These are phyloP conservation scores for Metaphire vulgaris DNA, from an alignment of 1,140 invertebrate species.

Conservation along the genomic window DNA sequence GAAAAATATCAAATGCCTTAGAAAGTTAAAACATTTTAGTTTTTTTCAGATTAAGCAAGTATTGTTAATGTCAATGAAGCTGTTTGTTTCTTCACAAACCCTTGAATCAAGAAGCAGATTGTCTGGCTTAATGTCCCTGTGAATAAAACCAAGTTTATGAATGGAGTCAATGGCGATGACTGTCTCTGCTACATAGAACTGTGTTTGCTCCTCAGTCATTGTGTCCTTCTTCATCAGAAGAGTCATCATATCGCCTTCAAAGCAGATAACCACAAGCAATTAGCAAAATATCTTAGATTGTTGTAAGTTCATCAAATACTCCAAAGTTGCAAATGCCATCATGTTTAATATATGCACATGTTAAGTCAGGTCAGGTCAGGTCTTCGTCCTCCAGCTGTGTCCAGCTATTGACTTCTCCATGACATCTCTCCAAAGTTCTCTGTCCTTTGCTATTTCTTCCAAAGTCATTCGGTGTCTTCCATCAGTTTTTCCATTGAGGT, in stretches of 20 bases:
- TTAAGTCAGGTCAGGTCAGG: too few species aligned
- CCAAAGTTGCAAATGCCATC: not conserved
- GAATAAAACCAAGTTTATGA: slow-evolving; percentile 98
- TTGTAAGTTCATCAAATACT: not conserved
- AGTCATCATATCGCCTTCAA: slow-evolving; percentile 99
- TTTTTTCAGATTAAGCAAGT: too few species aligned
- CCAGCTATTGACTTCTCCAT: too few species aligned
- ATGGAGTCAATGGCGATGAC: slow-evolving; percentile 98
- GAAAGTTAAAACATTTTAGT: too few species aligned
- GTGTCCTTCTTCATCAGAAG: slow-evolving; percentile 99
- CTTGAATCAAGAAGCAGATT: slow-evolving; percentile 93
- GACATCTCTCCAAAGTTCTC: too few species aligned
- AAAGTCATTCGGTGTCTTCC: too few species aligned
- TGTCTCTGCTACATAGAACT: slow-evolving; percentile 98
- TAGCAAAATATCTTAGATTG: slow-evolving; percentile 28
- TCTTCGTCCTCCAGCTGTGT: too few species aligned
- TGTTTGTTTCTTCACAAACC: slow-evolving; percentile 38
- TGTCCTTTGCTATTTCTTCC: too few species aligned
- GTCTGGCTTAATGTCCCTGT: slow-evolving; percentile 99
- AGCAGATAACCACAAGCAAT: not conserved
- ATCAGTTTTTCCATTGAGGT: too few species aligned
- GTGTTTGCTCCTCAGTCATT: slow-evolving; percentile 93
- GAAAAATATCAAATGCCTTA: too few species aligned
- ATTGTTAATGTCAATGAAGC: not conserved
- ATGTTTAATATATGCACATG: too few species aligned